A percentile compares a stretch with the other conserved stretches of the same genome.
These are phyloP conservation scores for Pseudorhombus dupliciocellatus DNA, from an alignment of 2,113 vertebrate genomes.

Conservation along the genomic window DNA sequence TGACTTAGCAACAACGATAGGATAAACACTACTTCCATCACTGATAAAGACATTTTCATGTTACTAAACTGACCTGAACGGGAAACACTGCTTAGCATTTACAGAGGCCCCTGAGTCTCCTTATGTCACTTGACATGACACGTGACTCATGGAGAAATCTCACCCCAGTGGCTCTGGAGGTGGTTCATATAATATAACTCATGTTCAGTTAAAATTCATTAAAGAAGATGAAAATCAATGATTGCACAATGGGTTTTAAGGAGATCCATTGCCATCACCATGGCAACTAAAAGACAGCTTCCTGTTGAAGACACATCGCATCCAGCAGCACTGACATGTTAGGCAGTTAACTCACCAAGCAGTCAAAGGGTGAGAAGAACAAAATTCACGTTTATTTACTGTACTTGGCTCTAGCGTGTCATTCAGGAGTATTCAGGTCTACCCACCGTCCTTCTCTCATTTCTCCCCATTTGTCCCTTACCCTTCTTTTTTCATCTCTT, in stretches of 20 bases:
- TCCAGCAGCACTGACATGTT: slow-evolving; percentile 49
- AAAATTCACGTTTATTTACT: slow-evolving; percentile 10
- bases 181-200: not conserved
- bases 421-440: slow-evolving; percentile 19
- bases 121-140: slow-evolving; percentile 1
- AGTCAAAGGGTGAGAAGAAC: not conserved
- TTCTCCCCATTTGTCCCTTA: not conserved
- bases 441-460: not conserved
- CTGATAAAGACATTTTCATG: not conserved
- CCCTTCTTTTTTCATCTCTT: slow-evolving; percentile 14
- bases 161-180: not conserved
- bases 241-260: not conserved
- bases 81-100: not conserved
- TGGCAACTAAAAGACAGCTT: slow-evolving; percentile 45
- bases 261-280: not conserved
- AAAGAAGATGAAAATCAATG: slow-evolving; percentile 43
- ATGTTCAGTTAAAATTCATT: not conserved
- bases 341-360: slow-evolving; percentile 36
- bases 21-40: not conserved
- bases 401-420: slow-evolving; percentile 11
- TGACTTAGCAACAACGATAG: not conserved
- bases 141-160: slow-evolving; percentile 7
- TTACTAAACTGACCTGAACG: not conserved
- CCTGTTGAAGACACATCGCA: slow-evolving; percentile 45
- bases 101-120: not conserved